These are phyloP conservation scores for Podocnemis expansa DNA, from an alignment of 2,113 vertebrate genomes.

Conservation along the genomic window DNA sequence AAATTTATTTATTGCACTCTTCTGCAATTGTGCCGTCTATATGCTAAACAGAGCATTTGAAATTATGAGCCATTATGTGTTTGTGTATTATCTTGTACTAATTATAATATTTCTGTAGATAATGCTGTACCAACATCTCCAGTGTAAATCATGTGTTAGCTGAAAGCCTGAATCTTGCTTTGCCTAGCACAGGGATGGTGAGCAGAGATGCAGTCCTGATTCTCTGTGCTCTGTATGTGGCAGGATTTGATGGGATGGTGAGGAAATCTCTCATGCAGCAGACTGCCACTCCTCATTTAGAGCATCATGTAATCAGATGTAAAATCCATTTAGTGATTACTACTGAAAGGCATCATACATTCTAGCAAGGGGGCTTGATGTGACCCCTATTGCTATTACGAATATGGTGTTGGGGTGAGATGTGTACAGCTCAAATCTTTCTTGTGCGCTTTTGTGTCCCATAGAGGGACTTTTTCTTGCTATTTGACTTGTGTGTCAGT, in stretches of 20 bases:
- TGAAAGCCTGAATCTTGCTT: not conserved
- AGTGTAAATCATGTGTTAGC: not conserved
- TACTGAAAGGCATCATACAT: not conserved
- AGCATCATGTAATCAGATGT: not conserved
- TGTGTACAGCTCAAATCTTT: not conserved
- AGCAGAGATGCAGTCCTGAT: slow-evolving; percentile 25
- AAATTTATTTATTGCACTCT: not conserved
- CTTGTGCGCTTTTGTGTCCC: not conserved
- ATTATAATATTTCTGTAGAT: not conserved
- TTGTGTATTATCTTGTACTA: not conserved
- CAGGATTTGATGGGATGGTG: not conserved
- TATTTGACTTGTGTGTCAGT: not conserved
- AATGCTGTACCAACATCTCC: not conserved
- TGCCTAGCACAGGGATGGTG: not conserved
- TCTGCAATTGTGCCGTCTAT: not conserved
- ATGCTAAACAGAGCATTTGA: not conserved
- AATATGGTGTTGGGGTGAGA: not conserved
- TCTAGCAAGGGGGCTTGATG: not conserved
- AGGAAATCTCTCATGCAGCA: not conserved
- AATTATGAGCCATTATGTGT: not conserved
- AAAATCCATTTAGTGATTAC: not conserved
- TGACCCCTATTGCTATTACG: not conserved
- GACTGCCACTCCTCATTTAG: not conserved
- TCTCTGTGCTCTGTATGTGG: not conserved
- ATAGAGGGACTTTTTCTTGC: not conserved